phyloP scores from a whole-genome alignment of 2,113 vertebrate species.

The Myodes glareolus region DNA sequence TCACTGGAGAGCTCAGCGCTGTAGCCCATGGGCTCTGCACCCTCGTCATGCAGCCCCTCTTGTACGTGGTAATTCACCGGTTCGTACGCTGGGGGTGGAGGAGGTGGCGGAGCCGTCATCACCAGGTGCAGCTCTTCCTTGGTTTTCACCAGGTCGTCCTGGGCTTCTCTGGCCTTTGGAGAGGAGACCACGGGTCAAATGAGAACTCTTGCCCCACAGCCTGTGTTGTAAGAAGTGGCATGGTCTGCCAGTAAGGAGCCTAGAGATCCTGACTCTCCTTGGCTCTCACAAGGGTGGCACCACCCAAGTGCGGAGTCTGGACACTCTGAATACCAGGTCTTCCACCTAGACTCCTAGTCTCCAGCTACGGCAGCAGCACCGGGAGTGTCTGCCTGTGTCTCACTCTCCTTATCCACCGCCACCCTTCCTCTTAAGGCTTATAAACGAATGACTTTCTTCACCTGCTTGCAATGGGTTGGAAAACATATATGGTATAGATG shows the following conservation, averaged over 20 bases:
- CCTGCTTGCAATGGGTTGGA: background rate
- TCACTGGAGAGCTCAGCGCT: conserved; percentile 93
- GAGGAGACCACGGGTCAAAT: background rate
- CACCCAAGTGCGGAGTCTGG: background rate
- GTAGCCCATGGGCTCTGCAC: conserved; percentile 89
- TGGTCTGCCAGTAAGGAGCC: fast-evolving
- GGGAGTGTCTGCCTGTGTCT: fast-evolving
- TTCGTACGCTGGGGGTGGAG: conserved; percentile 90
- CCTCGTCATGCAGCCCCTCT: conserved; percentile 91
- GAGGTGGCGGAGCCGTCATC: conserved; percentile 89
- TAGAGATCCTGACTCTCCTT: fast-evolving
- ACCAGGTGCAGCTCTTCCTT: conserved; percentile 93
- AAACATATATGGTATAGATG: fast-evolving
- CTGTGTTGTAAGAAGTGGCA: fast-evolving
- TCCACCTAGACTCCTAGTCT: background rate
- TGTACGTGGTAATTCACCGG: conserved; percentile 87
- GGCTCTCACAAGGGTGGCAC: background rate
- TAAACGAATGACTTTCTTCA: background rate
- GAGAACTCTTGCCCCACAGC: background rate
- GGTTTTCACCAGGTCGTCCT: conserved; percentile 93
- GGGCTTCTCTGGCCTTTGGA: conserved; percentile 92
- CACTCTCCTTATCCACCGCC: background rate
- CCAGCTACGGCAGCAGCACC: fast-evolving
- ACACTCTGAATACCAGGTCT: background rate
- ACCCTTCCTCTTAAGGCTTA: background rate